phyloP scores from a whole-genome alignment of 2,113 vertebrate genomes.

The Corythornis vintsioides region DNA sequence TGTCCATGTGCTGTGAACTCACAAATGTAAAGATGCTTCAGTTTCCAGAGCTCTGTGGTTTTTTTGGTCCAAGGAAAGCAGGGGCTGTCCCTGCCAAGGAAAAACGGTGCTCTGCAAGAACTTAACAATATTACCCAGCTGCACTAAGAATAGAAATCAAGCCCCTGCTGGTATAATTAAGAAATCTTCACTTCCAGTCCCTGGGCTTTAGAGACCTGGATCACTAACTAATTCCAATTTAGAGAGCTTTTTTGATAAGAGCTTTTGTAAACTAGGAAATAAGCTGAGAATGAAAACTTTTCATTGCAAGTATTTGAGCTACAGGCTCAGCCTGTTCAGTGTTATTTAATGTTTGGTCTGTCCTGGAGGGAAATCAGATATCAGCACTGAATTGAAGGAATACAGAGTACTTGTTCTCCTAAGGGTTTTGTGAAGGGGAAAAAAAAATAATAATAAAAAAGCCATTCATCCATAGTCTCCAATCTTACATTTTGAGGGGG shows the following conservation, averaged over 20 bases:
- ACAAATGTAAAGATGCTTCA: background rate
- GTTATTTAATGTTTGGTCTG: conserved; percentile 54
- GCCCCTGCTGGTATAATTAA: conserved; percentile 74
- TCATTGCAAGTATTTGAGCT: conserved; percentile 34
- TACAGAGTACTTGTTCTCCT: background rate
- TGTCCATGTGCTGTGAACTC: background rate
- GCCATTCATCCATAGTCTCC: background rate
- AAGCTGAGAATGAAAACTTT: conserved; percentile 60
- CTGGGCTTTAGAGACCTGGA: conserved; percentile 72
- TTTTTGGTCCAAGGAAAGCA: background rate
- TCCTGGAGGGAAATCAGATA: conserved; percentile 64
- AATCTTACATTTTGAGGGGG: background rate
- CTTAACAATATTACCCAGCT: conserved; percentile 54
- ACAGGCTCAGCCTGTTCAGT: background rate
- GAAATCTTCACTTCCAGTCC: conserved; percentile 74
- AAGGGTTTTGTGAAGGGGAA: background rate
- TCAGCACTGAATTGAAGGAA: conserved; percentile 41
- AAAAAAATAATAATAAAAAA: background rate
- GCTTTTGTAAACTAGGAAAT: conserved; percentile 70
- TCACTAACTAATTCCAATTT: conserved; percentile 77
- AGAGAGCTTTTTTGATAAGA: conserved; percentile 71
- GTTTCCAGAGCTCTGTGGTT: background rate
- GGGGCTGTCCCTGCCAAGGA: background rate
- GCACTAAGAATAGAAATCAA: conserved; percentile 74
- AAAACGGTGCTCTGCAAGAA: conserved; percentile 39